A percentile compares a stretch with the other conserved stretches of the same genome.
Evolutionary conservation across 2,797 vertebrate species (phyloP).

Genomic region (Melanotaenia pygmaea): DNA sequence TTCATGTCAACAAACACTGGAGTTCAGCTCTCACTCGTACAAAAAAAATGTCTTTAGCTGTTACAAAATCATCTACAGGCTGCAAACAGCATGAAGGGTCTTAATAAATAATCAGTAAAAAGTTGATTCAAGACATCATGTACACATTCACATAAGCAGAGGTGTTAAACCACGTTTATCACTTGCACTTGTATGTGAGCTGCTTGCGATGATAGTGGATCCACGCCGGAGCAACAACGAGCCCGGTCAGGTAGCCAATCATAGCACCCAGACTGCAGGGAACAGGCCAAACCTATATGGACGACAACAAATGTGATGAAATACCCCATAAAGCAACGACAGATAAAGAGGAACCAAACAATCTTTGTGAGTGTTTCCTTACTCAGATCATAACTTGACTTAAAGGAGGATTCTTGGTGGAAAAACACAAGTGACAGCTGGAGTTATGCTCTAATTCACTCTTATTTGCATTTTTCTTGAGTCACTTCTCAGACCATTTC

Average conservation of each 20-base stretch:
- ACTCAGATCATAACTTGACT: background rate
- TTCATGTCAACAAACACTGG: slow-evolving; percentile 43
- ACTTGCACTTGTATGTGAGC: slow-evolving; percentile 97
- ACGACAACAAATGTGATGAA: background rate
- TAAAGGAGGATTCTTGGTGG: background rate
- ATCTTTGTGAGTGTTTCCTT: too few relatives aligned
- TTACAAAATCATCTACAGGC: slow-evolving; percentile 50
- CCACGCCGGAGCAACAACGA: slow-evolving; percentile 91
- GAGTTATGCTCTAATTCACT: slow-evolving; percentile 46
- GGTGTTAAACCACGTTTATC: slow-evolving; percentile 50
- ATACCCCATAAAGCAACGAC: background rate
- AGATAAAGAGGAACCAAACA: background rate
- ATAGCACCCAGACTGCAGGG: slow-evolving; percentile 94
- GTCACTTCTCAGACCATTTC: slow-evolving; percentile 19
- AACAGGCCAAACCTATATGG: slow-evolving; percentile 92
- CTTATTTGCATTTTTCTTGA: slow-evolving; percentile 29
- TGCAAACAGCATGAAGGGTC: slow-evolving; percentile 24
- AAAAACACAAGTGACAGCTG: slow-evolving; percentile 14
- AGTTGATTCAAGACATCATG: slow-evolving; percentile 17
- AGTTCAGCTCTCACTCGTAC: slow-evolving; percentile 23
- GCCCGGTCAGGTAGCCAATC: slow-evolving; percentile 90
- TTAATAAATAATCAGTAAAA: slow-evolving; percentile 67
- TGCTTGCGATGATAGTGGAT: slow-evolving; percentile 96
- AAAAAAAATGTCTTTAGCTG: slow-evolving; percentile 42
- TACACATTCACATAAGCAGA: slow-evolving; percentile 24